Base-by-base conservation (phyloP, 2,113 vertebrate species). In the Bagarius yarrelli region DNA sequence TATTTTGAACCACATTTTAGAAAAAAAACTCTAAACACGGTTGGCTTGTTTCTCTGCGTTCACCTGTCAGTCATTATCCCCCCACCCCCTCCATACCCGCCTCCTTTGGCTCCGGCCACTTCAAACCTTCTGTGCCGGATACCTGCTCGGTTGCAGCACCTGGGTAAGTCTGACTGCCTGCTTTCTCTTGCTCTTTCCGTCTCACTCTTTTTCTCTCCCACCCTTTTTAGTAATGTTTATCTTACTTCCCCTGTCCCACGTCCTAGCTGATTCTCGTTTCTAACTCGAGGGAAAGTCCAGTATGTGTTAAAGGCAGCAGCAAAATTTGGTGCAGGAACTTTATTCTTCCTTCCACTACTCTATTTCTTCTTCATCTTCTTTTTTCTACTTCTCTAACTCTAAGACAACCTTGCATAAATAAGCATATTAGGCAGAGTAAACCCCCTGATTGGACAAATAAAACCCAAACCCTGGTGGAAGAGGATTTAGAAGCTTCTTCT, bases 1-100 rank as follows among this genome's bases (percentile, higher is more conserved):
- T 21, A n/a, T 69, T 16, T 34, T 34, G 21, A 50, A 27, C 52
- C 1, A 34, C 40, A 5, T 60, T 11, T 73, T 6, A 27, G 23
- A 19, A 52, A 71, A 27, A 52, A 23, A 36, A 19, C 40, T 5
- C 30, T 80, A 36, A 32, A 40, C 32, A 69, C 23, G 70, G 63
- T 40, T 75, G 36, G 76, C 74, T 47, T 82, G 64, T 87, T 19
- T 85, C 30, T 80, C 73, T 82, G 67, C 84, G n/a, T 44, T 74
- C 81, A 13, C 76, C 83, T 80, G 83, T 88, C 89, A 91, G 90
- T 91, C 78, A 89, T 91, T 86, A 91, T 93, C 55, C 91, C 92
- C n/a, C 92, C 91, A 16, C 90, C 90, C 66, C 91, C 91, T 15
- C 50, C 91, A 12, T 93, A 90, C 64, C 91, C 92, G 15, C 90